These are phyloP conservation scores for Anolis apletophallus DNA, from an alignment of 2,797 vertebrate genomes.

Conservation along the genomic window DNA sequence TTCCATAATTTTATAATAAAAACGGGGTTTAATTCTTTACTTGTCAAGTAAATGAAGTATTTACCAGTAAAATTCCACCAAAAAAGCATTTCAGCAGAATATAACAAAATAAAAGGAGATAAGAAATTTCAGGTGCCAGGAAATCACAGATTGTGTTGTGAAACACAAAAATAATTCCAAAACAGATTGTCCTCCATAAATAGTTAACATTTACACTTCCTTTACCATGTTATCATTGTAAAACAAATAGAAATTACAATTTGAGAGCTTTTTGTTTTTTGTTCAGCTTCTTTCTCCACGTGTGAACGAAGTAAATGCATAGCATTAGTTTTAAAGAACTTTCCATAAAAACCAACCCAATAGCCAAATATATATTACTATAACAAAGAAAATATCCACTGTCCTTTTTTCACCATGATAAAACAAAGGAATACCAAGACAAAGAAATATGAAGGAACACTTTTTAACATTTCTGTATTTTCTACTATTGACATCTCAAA, in stretches of 20 bases:
- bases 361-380: background rate
- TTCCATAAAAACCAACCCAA: background rate
- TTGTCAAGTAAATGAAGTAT: background rate
- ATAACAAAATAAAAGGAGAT: background rate
- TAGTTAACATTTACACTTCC: background rate
- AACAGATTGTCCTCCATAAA: background rate
- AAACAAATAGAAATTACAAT: conserved; percentile 5
- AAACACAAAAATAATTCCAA: background rate
- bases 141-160: background rate
- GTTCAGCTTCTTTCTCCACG: background rate
- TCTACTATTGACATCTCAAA: background rate
- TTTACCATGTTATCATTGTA: background rate
- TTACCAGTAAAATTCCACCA: background rate
- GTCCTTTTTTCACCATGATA: background rate
- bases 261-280: background rate
- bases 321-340: background rate
- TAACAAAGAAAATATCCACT: background rate
- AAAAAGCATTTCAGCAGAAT: conserved; percentile 3
- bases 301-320: background rate
- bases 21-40: background rate
- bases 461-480: conserved; percentile 2
- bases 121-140: background rate
- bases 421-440: background rate
- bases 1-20: background rate
- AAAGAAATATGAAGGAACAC: background rate